Evolutionary conservation across 23 tunicate species (phyloP), one percentile per base, ranked within the genome.

Genomic region (Halocynthia aurantium): DNA sequence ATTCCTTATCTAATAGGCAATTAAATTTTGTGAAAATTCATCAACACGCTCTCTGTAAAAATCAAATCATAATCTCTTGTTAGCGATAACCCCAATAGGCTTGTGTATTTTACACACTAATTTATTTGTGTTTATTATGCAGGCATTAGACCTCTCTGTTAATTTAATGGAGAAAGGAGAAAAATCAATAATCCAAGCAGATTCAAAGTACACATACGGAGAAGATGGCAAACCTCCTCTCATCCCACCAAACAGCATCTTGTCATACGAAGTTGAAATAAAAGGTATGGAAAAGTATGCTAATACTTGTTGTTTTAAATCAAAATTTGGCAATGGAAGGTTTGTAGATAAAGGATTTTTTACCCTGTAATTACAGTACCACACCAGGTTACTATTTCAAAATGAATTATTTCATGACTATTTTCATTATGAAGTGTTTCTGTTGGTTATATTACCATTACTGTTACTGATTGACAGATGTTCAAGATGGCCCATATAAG

Each of bases 401-500:
- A 31, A 31, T 31, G 44, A 31, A 31, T 31, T 31, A 31, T 52
- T 74, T 20, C 21, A n/a, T n/a, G n/a, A n/a, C n/a, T n/a, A n/a
- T n/a, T n/a, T n/a, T n/a, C n/a, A n/a, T n/a, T n/a, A n/a, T n/a
- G n/a, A n/a, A n/a, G n/a, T n/a, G n/a, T n/a, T n/a, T n/a, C n/a
- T n/a, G n/a, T n/a, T n/a, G n/a, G n/a, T n/a, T n/a, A n/a, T n/a
- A n/a, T n/a, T n/a, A n/a, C n/a, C n/a, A n/a, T n/a, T n/a, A n/a
- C n/a, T n/a, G n/a, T n/a, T n/a, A n/a, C n/a, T n/a, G n/a, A n/a
- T n/a, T n/a, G n/a, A n/a, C 68, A 84, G 84, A 85, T 13, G 70
- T 90, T 8, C 52, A 85, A 13, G 84, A 76, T 31, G 97, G 97
- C 15, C 97, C 97, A 19, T 90, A 85, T 80, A 81, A 71, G 61